Percentiles rank a stretch among this genome's conserved stretches.
phyloP scores from a whole-genome alignment of 2,797 vertebrate genomes.

The Sparidentex hasta region DNA sequence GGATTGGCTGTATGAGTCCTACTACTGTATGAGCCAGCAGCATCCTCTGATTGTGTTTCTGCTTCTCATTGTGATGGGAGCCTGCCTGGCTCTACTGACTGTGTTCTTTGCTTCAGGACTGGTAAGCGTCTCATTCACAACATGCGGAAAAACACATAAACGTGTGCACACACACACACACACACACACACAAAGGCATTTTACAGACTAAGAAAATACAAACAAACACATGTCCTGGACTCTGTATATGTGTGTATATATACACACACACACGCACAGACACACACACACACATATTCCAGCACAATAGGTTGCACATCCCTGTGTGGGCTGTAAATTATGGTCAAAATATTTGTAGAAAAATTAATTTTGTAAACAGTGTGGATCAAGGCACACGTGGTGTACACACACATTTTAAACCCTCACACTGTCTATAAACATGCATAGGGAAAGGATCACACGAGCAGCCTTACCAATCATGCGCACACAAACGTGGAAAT shows the following conservation, averaged over 20 bases:
- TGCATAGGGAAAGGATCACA: conserved; percentile 14
- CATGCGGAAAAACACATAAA: conserved; percentile 24
- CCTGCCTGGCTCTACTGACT: conserved; percentile 94
- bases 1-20: conserved; percentile 93
- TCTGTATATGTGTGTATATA: background rate
- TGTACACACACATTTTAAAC: background rate
- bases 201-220: conserved; percentile 22
- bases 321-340: background rate
- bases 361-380: conserved; percentile 16
- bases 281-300: no score
- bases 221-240: background rate
- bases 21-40: conserved; percentile 99
- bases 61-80: conserved; percentile 97
- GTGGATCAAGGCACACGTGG: background rate
- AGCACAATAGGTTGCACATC: background rate
- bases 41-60: conserved; percentile 98
- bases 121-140: conserved; percentile 88
- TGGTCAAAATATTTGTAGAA: background rate
- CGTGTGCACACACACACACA: background rate
- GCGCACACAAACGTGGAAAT: background rate
- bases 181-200: background rate
- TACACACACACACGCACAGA: no score
- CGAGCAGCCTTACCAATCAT: conserved; percentile 15
- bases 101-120: conserved; percentile 98
- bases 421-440: background rate